phyloP scores from a whole-genome alignment of 2,888 invertebrate genomes.

The Cephus pulcher region DNA sequence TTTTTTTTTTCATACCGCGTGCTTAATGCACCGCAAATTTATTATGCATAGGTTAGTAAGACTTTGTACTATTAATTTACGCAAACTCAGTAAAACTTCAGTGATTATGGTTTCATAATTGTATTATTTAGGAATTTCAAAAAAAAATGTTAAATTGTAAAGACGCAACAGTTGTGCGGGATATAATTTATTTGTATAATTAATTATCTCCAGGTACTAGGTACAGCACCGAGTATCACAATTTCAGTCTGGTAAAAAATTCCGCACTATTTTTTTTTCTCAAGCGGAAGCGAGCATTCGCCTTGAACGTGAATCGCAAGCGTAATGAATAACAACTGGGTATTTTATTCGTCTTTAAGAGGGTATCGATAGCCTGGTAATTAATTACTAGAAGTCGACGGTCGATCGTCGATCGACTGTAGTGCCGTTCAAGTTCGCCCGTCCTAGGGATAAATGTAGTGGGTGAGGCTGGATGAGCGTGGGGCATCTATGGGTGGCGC shows the following conservation, averaged over 20 bases:
- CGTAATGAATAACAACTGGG: not conserved
- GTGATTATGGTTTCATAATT: slow-evolving; percentile 14
- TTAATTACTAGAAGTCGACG: slow-evolving; percentile 36
- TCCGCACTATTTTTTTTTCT: not conserved
- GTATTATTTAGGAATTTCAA: slow-evolving; percentile 9
- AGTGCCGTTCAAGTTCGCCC: slow-evolving; percentile 27
- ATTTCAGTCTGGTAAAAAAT: not conserved
- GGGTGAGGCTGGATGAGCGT: slow-evolving; percentile 33
- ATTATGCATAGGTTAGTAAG: slow-evolving; percentile 29
- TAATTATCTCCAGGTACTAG: not conserved
- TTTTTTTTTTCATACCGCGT: slow-evolving; percentile 15
- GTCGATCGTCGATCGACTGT: slow-evolving; percentile 37
- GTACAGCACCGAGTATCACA: not conserved
- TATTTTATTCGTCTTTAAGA: not conserved
- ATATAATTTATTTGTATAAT: not conserved
- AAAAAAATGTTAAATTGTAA: slow-evolving; percentile 4
- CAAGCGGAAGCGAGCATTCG: not conserved
- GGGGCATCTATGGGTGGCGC: slow-evolving; percentile 43
- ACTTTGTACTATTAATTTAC: slow-evolving; percentile 22
- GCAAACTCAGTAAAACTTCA: slow-evolving; percentile 19
- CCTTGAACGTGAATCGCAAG: not conserved
- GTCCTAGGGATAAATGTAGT: slow-evolving; percentile 47
- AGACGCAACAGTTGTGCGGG: not conserved
- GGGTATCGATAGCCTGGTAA: slow-evolving; percentile 22
- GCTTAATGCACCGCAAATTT: slow-evolving; percentile 8